Evolutionary conservation across 1,140 invertebrate genomes (phyloP), one percentile per base, ranked within the genome.

Genomic region (Phymorhynchus buccinoides): DNA sequence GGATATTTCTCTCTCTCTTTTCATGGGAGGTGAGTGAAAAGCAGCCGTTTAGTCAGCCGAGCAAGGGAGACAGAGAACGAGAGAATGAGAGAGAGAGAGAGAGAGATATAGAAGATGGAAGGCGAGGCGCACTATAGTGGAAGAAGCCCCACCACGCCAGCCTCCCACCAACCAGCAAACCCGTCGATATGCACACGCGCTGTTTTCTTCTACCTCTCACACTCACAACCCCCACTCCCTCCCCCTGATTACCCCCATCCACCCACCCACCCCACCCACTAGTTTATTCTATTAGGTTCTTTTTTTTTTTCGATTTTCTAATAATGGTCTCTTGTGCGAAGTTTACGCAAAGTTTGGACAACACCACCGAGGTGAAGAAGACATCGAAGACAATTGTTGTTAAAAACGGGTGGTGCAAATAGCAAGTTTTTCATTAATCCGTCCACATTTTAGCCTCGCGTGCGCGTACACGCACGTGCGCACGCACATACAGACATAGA

Each of bases 61-160:
- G 48, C 48, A 18, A 52, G 12, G 48, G 48, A 52, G 22, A 0
- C 48, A 52, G 44, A 48, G n/a, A n/a, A n/a, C n/a, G n/a, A n/a
- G n/a, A 71, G 66, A 71, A 30, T 16, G 12, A 71, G 9, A 71
- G n/a, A 71, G 66, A 71, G 66, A 71, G 66, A 71, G 66, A 71
- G 66, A 71, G 66, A 71, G 66, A 71, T 12, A 71, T 12, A 71
- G 66, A 71, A 30, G 66, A 30, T 12, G 7, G 18, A n/a, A 71
- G 18, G 66, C 14, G 30, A n/a, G n/a, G n/a, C n/a, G n/a, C n/a
- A n/a, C n/a, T n/a, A n/a, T n/a, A n/a, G n/a, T n/a, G n/a, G n/a
- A 16, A 75, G 32, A 12, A 41, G 32, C 71, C 3, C 7, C 71
- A 12, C 6, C 14, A 35, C 71, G 7, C 14, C 71, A 75, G 37